phyloP scores from a whole-genome alignment of 2,113 vertebrate genomes.

The Lepus europaeus region DNA sequence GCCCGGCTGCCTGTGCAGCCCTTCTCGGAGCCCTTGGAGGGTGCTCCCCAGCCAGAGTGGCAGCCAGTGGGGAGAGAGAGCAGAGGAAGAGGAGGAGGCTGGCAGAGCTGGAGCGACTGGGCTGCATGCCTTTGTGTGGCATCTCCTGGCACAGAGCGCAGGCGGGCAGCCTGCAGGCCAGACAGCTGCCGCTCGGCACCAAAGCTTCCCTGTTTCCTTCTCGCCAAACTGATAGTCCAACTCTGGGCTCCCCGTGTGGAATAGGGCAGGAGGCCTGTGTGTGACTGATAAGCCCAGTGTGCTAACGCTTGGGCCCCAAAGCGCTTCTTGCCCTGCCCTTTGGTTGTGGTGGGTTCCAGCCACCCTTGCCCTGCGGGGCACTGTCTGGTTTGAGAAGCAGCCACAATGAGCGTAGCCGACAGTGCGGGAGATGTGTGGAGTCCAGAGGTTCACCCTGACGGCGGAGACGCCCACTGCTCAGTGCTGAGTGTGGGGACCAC shows the following conservation, averaged over 20 bases:
- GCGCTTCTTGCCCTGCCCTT: neutral
- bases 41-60: neutral
- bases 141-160: neutral
- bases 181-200: neutral
- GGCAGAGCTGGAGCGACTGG: neutral
- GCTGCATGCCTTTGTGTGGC: neutral
- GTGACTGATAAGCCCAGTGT: neutral
- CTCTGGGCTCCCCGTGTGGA: neutral
- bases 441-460: neutral
- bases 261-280: neutral
- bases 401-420: neutral
- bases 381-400: conserved; percentile 6
- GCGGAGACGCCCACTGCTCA: neutral
- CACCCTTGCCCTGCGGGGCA: neutral
- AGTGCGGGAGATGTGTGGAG: neutral
- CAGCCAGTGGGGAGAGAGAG: neutral
- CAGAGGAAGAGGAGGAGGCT: neutral
- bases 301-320: neutral
- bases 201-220: neutral
- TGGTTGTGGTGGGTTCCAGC: neutral
- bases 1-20: neutral
- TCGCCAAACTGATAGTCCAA: neutral
- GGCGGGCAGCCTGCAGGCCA: neutral
- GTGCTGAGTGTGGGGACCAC: fast-evolving
- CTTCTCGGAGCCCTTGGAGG: neutral